Evolutionary conservation across 2,888 invertebrate genomes (phyloP).

Genomic region (Mythimna loreyi): DNA sequence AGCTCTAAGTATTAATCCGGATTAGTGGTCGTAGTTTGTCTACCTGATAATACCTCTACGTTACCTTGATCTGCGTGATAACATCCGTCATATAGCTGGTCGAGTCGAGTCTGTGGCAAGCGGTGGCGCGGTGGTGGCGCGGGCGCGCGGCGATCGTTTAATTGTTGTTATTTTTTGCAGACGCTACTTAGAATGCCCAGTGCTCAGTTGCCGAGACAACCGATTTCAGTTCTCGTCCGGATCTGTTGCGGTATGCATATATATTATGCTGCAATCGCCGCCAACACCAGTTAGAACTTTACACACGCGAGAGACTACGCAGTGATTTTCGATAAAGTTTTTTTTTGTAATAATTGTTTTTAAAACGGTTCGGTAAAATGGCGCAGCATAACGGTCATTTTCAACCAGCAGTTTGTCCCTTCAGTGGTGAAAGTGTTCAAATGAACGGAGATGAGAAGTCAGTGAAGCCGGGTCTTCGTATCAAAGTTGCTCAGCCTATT

Average conservation of each 20-base stretch:
- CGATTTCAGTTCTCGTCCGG: constrained; percentile 74
- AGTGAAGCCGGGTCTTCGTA: constrained; percentile 78
- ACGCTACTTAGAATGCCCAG: constrained; percentile 67
- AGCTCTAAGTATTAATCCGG: constrained; percentile 48
- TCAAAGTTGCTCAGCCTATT: constrained; percentile 84
- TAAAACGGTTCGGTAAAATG: constrained; percentile 65
- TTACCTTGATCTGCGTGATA: constrained; percentile 72
- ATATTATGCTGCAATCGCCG: constrained; percentile 76
- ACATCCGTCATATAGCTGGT: constrained; percentile 64
- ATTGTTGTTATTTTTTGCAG: constrained; percentile 80
- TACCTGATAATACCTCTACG: constrained; percentile 67
- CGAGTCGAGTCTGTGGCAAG: constrained; percentile 57
- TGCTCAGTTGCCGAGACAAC: constrained; percentile 76
- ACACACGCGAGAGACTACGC: constrained; percentile 62
- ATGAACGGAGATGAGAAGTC: constrained; percentile 70
- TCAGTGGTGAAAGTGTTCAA: constrained; percentile 78
- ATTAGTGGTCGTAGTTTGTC: constrained; percentile 48
- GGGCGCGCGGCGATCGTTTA: constrained; percentile 66
- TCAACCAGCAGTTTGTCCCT: constrained; percentile 73
- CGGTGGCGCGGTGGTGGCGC: constrained; percentile 59
- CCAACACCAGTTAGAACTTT: constrained; percentile 70
- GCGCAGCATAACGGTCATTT: constrained; percentile 76
- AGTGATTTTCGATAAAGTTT: constrained; percentile 46
- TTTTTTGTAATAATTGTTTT: constrained; percentile 69
- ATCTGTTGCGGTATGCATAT: constrained; percentile 79